Base-by-base conservation (phyloP, 2,888 invertebrate species). In the Ephialtes manifestator region DNA sequence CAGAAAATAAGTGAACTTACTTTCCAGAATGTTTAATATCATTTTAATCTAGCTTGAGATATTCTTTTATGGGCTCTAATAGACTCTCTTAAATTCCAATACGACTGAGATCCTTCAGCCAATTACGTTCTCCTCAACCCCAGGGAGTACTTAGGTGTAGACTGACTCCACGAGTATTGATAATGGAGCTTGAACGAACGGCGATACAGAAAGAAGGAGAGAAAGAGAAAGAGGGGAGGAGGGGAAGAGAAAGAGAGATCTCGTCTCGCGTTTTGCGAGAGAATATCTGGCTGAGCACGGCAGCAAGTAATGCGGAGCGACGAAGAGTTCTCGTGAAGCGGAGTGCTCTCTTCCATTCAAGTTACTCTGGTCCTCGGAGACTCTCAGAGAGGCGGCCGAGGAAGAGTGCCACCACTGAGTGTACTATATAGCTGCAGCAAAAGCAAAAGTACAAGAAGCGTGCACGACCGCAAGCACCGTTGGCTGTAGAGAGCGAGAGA, bases 391-490 rank as follows among this genome's bases (percentile, higher is more conserved):
- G 81, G 20, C 68, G 28, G 51, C 48, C 13, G 35, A 13, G 3
- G 70, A 71, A 31, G 71, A 58, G 80, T 48, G 35, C 53, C 58
- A 65, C 60, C 15, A 31, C 72, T 55, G 31, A 65, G 81, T 55
- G 43, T 43, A 48, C 11, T 65, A 28, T 81, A 68, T 63, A 70
- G 46, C 51, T 46, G 53, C 46, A 24, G 71, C 60, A 81, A 75
- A 74, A 82, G 82, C 82, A 82, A 85, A 85, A 85, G 85, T 82
- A 85, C 71, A 79, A 79, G 82, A 80, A 80, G 86, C 83, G 82
- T 81, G 84, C 81, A 79, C 81, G 85, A 85, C 74, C 85, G 79
- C 85, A 86, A 87, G 86, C 84, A 84, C 81, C 85, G 85, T 80
- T 85, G 85, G 77, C 71, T 53, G 43, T 55, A 70, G 83, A 82